Base-by-base conservation (phyloP, 2,888 invertebrate genomes). In the Hirtodrosophila cameraria region DNA sequence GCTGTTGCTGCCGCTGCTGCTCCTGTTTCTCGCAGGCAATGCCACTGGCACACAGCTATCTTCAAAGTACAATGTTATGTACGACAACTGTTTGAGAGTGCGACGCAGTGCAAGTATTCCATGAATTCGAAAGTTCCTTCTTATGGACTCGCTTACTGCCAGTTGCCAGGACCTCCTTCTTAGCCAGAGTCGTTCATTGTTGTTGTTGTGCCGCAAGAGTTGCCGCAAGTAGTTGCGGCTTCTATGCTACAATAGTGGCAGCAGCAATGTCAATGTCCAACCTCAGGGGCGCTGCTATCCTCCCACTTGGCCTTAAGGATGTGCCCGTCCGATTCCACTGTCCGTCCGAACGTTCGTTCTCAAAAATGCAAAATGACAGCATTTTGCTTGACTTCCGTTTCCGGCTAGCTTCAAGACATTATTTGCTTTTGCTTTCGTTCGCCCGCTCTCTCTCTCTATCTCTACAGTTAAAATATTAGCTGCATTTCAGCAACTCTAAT, bases 301-400 rank as follows among this genome's bases (percentile, higher is more conserved):
- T 23, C 8, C 6, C 8, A 41, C 18, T 18, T 3, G 35, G 28
- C 35, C 16, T 7, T 27, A 18, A 46, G 53, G 53, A 46, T 52
- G 50, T 54, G n/a, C n/a, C n/a, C n/a, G n/a, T n/a, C n/a, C n/a
- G n/a, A n/a, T 38, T 23, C 8, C 23, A 23, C 23, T 23, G 7
- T 2, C 6, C 8, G 25, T 25, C 43, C 38, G 36, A 33, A 36
- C 53, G 49, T 25, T 33, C 38, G 50, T 45, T n/a, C 48, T 61
- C 50, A 69, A 76, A 69, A 76, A 79, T 79, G 67, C 66, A 80
- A 78, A 75, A 83, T 83, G 75, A 75, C 80, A 75, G 81, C 72
- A 67, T 76, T 83, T 83, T 80, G 62, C 72, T 70, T 69, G 72
- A 80, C 84, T 81, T 80, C 84, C 75, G 66, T 65, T 77, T 81